Conservation (phyloP, 2,797 vertebrate genomes). For the Clamator glandarius region DNA sequence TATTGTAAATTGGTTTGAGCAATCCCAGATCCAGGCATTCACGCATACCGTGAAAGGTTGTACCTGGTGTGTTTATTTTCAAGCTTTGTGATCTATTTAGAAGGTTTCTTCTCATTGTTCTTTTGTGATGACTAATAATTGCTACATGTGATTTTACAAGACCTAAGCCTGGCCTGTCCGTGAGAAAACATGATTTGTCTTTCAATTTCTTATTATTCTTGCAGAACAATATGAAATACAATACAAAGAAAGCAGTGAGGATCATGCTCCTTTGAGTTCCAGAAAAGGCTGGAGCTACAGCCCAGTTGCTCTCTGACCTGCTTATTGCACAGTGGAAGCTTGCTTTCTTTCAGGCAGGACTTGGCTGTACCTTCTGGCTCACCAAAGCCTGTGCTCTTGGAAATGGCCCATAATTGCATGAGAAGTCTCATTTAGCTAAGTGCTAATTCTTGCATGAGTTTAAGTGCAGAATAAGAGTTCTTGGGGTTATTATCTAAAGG, state of each 20-base stretch:
- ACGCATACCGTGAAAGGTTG: neutral
- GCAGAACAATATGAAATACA: neutral
- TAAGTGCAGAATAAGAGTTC: neutral
- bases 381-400: neutral
- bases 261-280: neutral
- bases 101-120: neutral
- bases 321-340: neutral
- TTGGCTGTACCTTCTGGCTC: neutral
- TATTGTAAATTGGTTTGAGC: neutral
- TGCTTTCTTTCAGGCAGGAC: neutral
- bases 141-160: neutral
- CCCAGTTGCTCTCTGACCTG: neutral
- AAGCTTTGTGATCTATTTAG: neutral
- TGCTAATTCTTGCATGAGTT: neutral
- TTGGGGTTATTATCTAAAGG: neutral
- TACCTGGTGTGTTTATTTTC: neutral
- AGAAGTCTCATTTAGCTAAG: neutral
- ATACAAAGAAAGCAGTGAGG: neutral
- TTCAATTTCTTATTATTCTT: neutral
- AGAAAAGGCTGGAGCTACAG: neutral
- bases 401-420: neutral
- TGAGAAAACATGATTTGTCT: neutral
- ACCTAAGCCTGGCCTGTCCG: neutral
- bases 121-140: neutral
- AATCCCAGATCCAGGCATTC: neutral